Evolutionary conservation across 2,888 invertebrate species (phyloP), one percentile per base, ranked within the genome.

Genomic region (Oxystoma pomonae): DNA sequence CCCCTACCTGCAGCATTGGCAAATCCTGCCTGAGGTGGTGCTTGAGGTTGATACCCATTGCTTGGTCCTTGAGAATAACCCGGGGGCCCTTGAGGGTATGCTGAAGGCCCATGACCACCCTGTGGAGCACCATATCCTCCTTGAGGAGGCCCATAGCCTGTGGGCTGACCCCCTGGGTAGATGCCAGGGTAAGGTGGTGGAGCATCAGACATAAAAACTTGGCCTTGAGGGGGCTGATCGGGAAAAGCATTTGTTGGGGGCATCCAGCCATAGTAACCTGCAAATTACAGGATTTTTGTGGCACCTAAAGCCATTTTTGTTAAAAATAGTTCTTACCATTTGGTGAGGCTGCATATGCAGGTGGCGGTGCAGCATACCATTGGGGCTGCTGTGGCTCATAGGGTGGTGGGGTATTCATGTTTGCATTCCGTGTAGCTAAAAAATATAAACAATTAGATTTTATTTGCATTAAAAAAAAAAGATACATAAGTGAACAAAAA

Each of bases 101-200:
- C 63, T 56, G 58, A 59, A 58, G 74, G 74, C 55, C 72, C 69
- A 58, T 72, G 70, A 20, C 73, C 74, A n/a, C n/a, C n/a, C n/a
- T n/a, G n/a, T 55, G 58, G 60, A 58, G 74, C 73, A 55, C 72
- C 69, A 58, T 71, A 70, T 19, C 73, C 74, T 59, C 75, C 75
- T 61, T 73, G 74, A 59, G 75, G 77, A 16, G 76, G 76, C 35
- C 75, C 76, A 61, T 70, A 71, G 16, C 78, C 77, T 62, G 68
- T 72, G n/a, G 72, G 71, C 53, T 72, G 73, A 56, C 73, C 74
- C 2, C 71, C 72, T 12, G 72, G 83, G 61, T 83, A 87, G 68
- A 97, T 89, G 63, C 97, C 97, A 16, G 96, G 96, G 81, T 97
- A 97, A 1, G 97, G 97, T 57, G 96, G 96, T 20, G 97, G 96